Evolutionary conservation across 2,113 vertebrate genomes (phyloP).

Genomic region (Corythoichthys haematopterus): DNA sequence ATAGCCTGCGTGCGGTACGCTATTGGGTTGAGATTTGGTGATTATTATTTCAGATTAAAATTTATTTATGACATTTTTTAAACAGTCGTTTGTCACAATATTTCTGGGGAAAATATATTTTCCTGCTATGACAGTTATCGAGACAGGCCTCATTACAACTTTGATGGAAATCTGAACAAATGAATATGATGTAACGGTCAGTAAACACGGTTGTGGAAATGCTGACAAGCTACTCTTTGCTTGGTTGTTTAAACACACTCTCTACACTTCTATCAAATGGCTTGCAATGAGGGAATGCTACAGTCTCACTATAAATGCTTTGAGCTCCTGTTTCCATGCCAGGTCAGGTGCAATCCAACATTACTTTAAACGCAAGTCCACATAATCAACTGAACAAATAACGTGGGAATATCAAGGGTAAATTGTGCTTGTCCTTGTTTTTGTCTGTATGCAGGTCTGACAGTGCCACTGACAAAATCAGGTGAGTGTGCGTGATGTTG

Average conservation of each 20-base stretch:
- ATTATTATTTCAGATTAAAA: too few species aligned
- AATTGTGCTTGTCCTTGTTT: neutral
- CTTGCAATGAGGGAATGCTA: neutral
- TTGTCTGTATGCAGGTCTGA: conserved; percentile 61
- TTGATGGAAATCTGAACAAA: neutral
- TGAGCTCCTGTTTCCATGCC: neutral
- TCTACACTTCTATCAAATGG: neutral
- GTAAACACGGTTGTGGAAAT: neutral
- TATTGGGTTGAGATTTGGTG: too few species aligned
- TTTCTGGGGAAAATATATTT: too few species aligned
- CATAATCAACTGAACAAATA: too few species aligned
- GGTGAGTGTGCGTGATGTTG: conserved; percentile 51
- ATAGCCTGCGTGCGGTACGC: too few species aligned
- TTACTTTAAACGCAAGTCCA: too few species aligned
- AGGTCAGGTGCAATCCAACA: too few species aligned
- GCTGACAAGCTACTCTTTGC: too few species aligned
- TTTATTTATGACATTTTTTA: too few species aligned
- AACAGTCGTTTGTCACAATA: too few species aligned
- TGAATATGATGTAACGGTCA: neutral
- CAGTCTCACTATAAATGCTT: neutral
- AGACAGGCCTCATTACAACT: neutral
- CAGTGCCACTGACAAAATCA: conserved; percentile 71
- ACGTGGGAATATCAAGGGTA: neutral
- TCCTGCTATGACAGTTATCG: too few species aligned
- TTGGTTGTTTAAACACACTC: too few species aligned